Evolutionary conservation across 2,797 vertebrate genomes (phyloP), one percentile per base, ranked within the genome.

Genomic region (Miichthys miiuy): DNA sequence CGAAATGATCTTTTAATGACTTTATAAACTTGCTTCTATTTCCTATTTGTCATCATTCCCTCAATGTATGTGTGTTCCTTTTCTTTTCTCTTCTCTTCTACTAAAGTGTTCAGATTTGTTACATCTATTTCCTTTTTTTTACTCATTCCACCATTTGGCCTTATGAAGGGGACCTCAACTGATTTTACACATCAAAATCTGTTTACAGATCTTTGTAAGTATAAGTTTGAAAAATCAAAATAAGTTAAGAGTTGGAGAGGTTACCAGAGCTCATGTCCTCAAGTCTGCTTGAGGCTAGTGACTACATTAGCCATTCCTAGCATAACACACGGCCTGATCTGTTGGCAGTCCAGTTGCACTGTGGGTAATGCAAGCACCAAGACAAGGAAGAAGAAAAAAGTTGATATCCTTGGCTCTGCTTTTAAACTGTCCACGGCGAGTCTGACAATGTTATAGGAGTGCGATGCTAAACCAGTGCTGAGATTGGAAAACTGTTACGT

Each of bases 111-210:
- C 3, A n/a, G 6, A 44, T 50, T 30, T 16, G 46, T 67, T 17
- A 47, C 23, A 62, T 58, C 20, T 23, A 69, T 47, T 73, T 82
- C 46, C 27, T 47, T 14, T 4, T 44, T 57, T 57, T 50, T 54
- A 51, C 10, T 62, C 13, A 17, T 54, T 58, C 17, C 41, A 71
- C 41, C 56, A 72, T 71, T 27, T 86, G 63, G 34, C 5, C 20
- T 63, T 68, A 64, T 52, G 30, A 79, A 67, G 41, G 44, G 48
- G 18, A 64, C 46, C 14, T 60, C 11, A 20, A n/a, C 30, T 1
- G 14, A 57, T 64, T 48, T 50, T 25, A 51, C 30, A 47, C 69
- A 56, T 67, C 34, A 57, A 51, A 58, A 51, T 64, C 52, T 64
- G 71, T 60, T 51, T 54, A 41, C 34, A 38, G 34, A 38, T 34